Evolutionary conservation across 2,113 vertebrate genomes (phyloP), one percentile per base, ranked within the genome.

Genomic region (Gyps fulvus): DNA sequence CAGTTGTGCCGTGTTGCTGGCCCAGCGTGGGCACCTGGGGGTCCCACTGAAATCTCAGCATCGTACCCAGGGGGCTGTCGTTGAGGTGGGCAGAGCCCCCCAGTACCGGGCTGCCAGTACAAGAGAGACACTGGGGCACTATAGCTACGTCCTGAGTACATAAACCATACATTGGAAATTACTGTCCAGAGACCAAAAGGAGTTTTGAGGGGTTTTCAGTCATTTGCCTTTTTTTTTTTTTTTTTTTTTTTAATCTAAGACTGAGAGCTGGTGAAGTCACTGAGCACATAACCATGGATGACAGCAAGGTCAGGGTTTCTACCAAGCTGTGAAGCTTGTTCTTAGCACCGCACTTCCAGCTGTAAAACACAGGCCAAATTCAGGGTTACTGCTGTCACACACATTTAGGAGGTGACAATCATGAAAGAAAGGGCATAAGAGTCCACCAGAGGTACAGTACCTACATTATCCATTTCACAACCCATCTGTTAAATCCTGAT

Each of bases 361-460:
- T 96, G 95, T 83, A 93, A 93, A 91, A 55, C 83, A 81, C 34
- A 58, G 86, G 81, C 31, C 73, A 91, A 72, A 62, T 69, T 61
- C 90, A 72, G 91, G 88, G 80, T 91, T 89, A 82, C 20, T 81
- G 80, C 95, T 95, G 78, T 88, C 94, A 96, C 61, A 83, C 52
- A 10, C 36, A 78, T 78, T 95, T 95, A 93, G 82, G 92, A 91
- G 82, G 72, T 90, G 92, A 79, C 71, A 95, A 76, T 87, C 69
- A 43, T 47, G 84, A 91, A 94, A 65, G 66, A 71, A 91, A 95
- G 72, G 91, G 82, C 66, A 55, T 27, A 22, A 61, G 74, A 95
- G 69, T 89, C 38, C 17, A 47, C 89, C 54, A 50, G 85, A 93
- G 85, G 65, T 69, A 50, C 26, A 89, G n/a, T 17, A 78, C 57